Evolutionary conservation across 2,113 vertebrate genomes (phyloP).

Genomic region (Myotis brandtii): DNA sequence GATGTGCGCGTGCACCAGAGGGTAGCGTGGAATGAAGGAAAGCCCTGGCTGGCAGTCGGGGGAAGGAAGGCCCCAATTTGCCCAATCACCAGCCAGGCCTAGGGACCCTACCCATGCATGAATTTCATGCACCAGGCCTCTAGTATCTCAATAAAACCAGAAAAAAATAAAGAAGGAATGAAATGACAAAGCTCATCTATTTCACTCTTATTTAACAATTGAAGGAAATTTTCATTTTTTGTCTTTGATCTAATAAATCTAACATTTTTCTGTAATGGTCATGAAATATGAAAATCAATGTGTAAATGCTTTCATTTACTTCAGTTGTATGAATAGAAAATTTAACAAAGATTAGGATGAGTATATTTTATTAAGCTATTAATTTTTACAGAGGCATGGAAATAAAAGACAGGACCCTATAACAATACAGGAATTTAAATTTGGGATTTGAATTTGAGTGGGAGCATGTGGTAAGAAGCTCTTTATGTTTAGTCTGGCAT

Average conservation of each 20-base stretch:
- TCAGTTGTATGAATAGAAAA: neutral
- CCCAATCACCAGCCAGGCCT: too few relatives aligned
- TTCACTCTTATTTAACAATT: neutral
- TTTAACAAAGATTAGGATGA: conserved; percentile 33
- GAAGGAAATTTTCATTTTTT: neutral
- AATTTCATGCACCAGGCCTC: too few relatives aligned
- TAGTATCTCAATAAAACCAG: neutral
- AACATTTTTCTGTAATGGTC: neutral
- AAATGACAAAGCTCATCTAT: neutral
- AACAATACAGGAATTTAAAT: conserved; percentile 23
- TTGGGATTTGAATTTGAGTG: conserved; percentile 35
- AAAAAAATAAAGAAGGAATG: neutral
- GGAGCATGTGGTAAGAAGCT: neutral
- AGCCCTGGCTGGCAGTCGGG: too few relatives aligned
- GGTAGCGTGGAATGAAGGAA: too few relatives aligned
- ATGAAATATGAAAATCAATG: conserved; percentile 9
- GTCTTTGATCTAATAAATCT: neutral
- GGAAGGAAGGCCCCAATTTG: too few relatives aligned
- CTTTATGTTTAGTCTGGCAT: neutral
- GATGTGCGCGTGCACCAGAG: too few relatives aligned
- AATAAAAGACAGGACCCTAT: conserved; percentile 16
- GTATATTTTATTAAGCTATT: neutral
- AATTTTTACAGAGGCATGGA: conserved; percentile 1
- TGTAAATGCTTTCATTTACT: conserved; percentile 15
- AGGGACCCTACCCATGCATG: too few relatives aligned